Conservation (phyloP, 2,113 vertebrate species). For the Pyxicephalus adspersus region DNA sequence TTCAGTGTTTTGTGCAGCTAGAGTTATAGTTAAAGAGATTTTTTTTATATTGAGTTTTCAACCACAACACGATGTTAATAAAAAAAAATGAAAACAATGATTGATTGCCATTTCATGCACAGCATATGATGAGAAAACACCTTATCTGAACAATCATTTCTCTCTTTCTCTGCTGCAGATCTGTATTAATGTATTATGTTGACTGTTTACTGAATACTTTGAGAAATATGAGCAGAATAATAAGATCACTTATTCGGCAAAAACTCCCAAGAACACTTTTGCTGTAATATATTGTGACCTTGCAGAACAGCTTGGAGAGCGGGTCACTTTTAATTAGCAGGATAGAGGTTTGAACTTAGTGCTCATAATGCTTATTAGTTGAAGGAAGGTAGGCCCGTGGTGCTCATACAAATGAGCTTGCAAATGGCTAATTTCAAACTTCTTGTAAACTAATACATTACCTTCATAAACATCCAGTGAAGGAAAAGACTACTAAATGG, state of each 20-base stretch:
- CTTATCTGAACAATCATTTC: not conserved
- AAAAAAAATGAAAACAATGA: not conserved
- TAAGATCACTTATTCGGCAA: constrained; percentile 1
- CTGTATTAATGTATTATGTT: constrained; percentile 13
- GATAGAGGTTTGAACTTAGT: not conserved
- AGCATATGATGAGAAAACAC: no score
- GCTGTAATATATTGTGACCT: not conserved
- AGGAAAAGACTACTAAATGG: no score
- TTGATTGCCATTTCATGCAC: not conserved
- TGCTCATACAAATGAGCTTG: no score
- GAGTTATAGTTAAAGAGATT: no score
- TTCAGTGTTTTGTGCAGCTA: no score
- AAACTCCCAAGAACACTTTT: not conserved
- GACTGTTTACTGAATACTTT: not conserved
- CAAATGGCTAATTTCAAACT: no score
- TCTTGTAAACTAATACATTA: no score
- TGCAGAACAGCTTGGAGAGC: not conserved
- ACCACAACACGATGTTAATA: not conserved
- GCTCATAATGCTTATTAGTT: not conserved
- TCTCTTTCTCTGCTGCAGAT: not conserved
- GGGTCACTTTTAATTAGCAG: not conserved
- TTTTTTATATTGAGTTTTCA: not conserved
- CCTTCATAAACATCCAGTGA: no score
- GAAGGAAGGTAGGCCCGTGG: no score
- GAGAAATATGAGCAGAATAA: constrained; percentile 3